Evolutionary conservation across 2,888 invertebrate species (phyloP), one percentile per base, ranked within the genome.

Genomic region (Chrysomela aeneicollis): DNA sequence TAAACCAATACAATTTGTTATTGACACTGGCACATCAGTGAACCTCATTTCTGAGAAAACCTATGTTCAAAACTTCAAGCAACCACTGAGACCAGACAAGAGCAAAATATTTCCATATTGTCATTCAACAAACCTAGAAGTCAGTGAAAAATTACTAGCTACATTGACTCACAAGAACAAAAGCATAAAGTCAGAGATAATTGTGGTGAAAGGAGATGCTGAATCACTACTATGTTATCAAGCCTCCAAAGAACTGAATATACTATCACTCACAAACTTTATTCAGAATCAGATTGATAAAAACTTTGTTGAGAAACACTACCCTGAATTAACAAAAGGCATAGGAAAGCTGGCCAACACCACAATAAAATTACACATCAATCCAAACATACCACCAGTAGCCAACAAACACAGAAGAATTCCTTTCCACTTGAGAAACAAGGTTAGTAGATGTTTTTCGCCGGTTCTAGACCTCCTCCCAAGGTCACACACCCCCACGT

Each of bases 281-380:
- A 55, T 42, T 47, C 46, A 35, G n/a, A n/a, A 61, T 49, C 54
- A 18, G n/a, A 46, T 49, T 10, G 47, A 59, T 46, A 51, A 52
- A 21, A 32, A 37, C 19, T 32, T 30, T 51, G 22, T 54, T 26
- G n/a, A 55, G 47, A 26, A 35, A 47, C 30, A 59, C 2, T 61
- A 37, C 32, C 59, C 59, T 21, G 1, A 58, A 30, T 17, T 63
- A 51, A 51, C 42, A 4, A 19, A 59, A 22, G 65, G 65, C 21
- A 69, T 71, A 0, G 76, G 74, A n/a, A 67, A 78, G 50, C 57
- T 70, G 30, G 61, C 59, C 22, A 32, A 60, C 15, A 19, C n/a
- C 19, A 57, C 61, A 57, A 46, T 67, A 15, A 55, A 62, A 52
- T 26, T 71, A 32, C 66, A 63, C 46, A 68, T 67, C 26, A 61